Evolutionary conservation across 2,888 invertebrate genomes (phyloP).

Genomic region (Trichopria drosophilae): DNA sequence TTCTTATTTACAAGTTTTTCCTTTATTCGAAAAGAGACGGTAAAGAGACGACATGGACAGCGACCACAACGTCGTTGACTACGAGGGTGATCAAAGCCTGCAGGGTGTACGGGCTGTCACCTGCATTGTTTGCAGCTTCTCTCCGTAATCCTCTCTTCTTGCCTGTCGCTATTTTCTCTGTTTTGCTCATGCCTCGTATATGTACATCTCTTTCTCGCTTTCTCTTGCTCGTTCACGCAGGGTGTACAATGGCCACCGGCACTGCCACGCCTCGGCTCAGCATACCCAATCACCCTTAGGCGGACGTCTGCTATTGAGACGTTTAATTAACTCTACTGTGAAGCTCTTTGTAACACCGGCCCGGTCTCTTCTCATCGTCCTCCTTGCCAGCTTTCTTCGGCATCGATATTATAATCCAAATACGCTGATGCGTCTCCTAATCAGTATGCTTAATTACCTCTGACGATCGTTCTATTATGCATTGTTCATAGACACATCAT

Average conservation of each 20-base stretch:
- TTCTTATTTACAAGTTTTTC: no score
- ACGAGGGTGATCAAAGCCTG: slow-evolving; percentile 25
- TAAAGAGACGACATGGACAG: no score
- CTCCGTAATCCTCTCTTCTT: slow-evolving; percentile 33
- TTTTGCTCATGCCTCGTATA: slow-evolving; percentile 29
- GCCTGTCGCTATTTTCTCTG: slow-evolving; percentile 27
- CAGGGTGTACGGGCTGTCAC: slow-evolving; percentile 50
- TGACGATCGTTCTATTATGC: no score
- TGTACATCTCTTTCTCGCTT: slow-evolving; percentile 20
- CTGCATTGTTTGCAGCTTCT: slow-evolving; percentile 50
- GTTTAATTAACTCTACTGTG: slow-evolving; percentile 55
- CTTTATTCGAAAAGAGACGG: no score
- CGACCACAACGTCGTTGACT: slow-evolving; percentile 7
- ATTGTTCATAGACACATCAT: no score
- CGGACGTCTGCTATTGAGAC: slow-evolving; percentile 55
- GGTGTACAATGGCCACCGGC: slow-evolving; percentile 50
- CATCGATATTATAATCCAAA: no score
- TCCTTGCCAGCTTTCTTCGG: no score
- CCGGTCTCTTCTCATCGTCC: no score
- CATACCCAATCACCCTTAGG: slow-evolving; percentile 54
- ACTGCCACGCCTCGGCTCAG: slow-evolving; percentile 47
- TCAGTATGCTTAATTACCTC: no score
- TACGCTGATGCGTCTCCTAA: no score
- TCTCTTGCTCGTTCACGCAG: slow-evolving; percentile 17
- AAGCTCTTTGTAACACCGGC: slow-evolving; percentile 28